These are phyloP conservation scores for Sciurus carolinensis DNA, from an alignment of 2,797 vertebrate genomes.

Conservation along the genomic window DNA sequence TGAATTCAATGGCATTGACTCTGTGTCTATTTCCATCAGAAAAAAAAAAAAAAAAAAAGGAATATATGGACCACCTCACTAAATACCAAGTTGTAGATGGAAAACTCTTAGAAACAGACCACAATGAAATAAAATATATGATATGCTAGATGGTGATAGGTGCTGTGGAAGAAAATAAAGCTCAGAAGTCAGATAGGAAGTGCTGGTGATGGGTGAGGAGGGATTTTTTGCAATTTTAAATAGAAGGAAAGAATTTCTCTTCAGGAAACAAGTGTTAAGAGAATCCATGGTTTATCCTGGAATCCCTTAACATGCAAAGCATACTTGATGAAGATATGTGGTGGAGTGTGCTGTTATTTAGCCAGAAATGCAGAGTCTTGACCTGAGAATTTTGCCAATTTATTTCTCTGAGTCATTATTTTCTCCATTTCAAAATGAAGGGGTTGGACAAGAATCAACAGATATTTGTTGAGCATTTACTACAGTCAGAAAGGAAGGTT, in stretches of 20 bases:
- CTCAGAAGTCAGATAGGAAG: background rate
- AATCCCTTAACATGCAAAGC: background rate
- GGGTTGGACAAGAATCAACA: background rate
- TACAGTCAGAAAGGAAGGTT: background rate
- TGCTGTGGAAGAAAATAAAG: background rate
- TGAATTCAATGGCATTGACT: background rate
- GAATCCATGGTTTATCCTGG: background rate
- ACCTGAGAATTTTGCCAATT: background rate
- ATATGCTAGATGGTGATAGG: background rate
- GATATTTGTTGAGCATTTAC: background rate
- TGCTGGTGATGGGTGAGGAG: background rate
- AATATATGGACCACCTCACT: background rate
- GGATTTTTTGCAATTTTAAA: constrained; percentile 32
- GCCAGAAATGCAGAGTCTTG: background rate
- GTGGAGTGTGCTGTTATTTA: background rate
- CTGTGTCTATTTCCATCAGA: background rate
- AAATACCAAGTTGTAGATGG: background rate
- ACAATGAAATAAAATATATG: background rate
- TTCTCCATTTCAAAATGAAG: background rate
- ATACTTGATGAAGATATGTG: background rate
- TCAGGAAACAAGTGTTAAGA: background rate
- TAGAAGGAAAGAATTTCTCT: background rate
- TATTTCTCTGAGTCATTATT: background rate
- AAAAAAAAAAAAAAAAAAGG: background rate
- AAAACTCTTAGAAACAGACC: background rate